Evolutionary conservation across 1,140 invertebrate genomes (phyloP), one percentile per base, ranked within the genome.

Genomic region (Ostrea edulis): DNA sequence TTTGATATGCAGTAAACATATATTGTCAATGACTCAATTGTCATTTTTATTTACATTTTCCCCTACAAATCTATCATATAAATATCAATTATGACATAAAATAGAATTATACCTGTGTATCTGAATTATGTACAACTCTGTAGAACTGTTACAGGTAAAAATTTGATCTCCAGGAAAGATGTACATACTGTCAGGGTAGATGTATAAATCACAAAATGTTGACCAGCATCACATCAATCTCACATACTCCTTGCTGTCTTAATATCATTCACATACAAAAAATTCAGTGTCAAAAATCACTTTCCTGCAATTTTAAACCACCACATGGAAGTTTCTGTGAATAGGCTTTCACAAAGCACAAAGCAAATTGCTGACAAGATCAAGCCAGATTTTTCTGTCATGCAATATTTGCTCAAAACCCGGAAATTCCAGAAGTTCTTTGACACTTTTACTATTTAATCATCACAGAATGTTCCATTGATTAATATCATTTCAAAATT

Each of bases 71-170:
- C 8, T n/a, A 62, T 62, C 7, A 62, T 62, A 62, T n/a, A 62
- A 20, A 55, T 55, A 17, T 54, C n/a, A 58, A 12, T 62, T 62
- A 62, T 5, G 35, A 44, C 35, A 44, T 44, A 44, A 62, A n/a
- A 62, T n/a, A n/a, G n/a, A 20, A n/a, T n/a, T 77, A 25, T 87
- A 91, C 89, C 89, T 91, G 87, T 87, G 87, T 51, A 90, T 90
- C n/a, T 90, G 88, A 65, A 90, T 87, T 51, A 88, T 88, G 88
- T 90, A 90, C 29, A 90, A 86, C 11, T 87, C 88, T 22, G 90
- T 51, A 82, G 88, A 81, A n/a, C 53, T 35, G n/a, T 82, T 82
- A 52, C 77, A 87, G 81, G 68, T 81, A 86, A 81, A 88, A 84
- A 82, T 90, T 89, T 86, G 88, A 71, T 86, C 87, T 86, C 65